Evolutionary conservation across 2,113 vertebrate genomes (phyloP), one percentile per base, ranked within the genome.

Genomic region (Pelvicachromis taeniatus): DNA sequence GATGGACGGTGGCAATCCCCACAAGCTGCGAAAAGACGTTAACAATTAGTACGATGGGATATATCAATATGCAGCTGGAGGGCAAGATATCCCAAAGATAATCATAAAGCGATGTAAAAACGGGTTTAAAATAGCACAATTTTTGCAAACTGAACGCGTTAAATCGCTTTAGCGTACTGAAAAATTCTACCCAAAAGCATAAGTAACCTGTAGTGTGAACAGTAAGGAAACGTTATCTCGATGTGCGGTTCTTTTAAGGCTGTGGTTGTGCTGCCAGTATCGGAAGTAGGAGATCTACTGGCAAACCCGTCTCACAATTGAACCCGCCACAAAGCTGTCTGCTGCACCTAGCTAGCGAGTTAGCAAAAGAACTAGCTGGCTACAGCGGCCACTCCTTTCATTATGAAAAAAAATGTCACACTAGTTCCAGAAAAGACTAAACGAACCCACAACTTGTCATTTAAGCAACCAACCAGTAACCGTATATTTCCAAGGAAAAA

Each of bases 351-450:
- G 79, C 90, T 77, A 88, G 83, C 68, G 35, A 23, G 73, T 82
- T 93, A 92, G 87, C 91, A 33, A 21, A 13, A 65, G 14, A 75
- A 31, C 78, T 90, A 92, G 77, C 88, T 82, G 56, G 55, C 90
- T 87, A 50, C 78, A 82, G 17, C 85, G 94, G 88, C 94, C 94
- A 95, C 95, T 95, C 95, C 95, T 95, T 94, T 91, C 87, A 83
- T 77, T 84, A 12, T 13, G 13, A 58, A 77, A 84, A 84, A 68
- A 77, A 87, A 89, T 82, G 48, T 81, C 81, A 38, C 68, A 61
- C 35, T 83, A 81, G 38, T 68, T 11, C 17, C 2, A 68, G 38
- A 52, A 85, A 79, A 55, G 2, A 31, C 9, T 1, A 14, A 38
- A 26, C 11, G 1, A 8, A 23, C 4, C 35, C n/a, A 21, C 7